Conservation (phyloP, 2,113 vertebrate genomes). For the Thalassoma bifasciatum region DNA sequence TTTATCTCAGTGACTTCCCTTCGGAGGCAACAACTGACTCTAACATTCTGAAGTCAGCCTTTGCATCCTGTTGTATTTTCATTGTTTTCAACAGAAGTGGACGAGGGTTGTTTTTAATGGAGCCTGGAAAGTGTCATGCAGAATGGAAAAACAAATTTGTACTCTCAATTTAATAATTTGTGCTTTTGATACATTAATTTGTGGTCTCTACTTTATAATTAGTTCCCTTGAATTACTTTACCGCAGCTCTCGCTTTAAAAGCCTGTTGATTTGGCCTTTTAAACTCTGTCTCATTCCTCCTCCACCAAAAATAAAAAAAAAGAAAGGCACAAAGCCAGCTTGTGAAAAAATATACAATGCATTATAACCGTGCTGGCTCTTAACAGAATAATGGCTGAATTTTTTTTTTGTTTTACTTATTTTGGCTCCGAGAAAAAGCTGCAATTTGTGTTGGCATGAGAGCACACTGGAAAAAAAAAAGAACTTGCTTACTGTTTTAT, state of each 20-base stretch:
- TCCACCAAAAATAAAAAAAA: no score
- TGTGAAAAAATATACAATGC: no score
- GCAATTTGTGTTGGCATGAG: not conserved
- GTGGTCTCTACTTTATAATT: not conserved
- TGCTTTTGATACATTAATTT: not conserved
- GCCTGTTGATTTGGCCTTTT: not conserved
- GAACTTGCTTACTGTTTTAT: not conserved
- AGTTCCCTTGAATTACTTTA: not conserved
- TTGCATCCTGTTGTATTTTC: not conserved
- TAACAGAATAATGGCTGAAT: not conserved
- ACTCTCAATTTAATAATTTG: not conserved
- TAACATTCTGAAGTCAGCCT: constrained; percentile 12
- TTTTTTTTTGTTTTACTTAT: not conserved
- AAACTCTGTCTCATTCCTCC: not conserved
- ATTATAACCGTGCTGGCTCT: no score
- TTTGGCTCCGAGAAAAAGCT: not conserved
- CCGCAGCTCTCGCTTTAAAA: not conserved
- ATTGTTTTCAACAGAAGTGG: not conserved
- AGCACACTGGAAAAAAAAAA: not conserved
- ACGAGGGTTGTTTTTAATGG: not conserved
- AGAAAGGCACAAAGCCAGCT: not conserved
- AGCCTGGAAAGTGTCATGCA: not conserved
- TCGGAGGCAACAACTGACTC: constrained; percentile 43
- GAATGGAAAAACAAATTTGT: not conserved
- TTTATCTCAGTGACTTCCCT: constrained; percentile 32